A percentile compares a stretch with the other conserved stretches of the same genome.
Evolutionary conservation across 2,888 invertebrate genomes (phyloP).

Genomic region (Drosophila maculinotata): DNA sequence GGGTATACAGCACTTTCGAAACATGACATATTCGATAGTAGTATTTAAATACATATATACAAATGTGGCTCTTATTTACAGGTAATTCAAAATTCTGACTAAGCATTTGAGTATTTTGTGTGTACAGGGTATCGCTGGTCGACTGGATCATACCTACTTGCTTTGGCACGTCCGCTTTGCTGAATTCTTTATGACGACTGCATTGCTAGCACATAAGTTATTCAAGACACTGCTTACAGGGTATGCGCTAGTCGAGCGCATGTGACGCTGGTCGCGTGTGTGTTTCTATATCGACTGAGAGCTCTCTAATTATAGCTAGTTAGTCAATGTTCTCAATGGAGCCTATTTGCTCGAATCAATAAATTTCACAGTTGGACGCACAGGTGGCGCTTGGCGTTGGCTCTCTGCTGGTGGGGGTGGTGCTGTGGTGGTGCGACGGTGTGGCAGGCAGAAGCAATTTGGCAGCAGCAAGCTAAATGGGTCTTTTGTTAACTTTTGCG

Average conservation of each 20-base stretch:
- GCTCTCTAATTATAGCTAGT: slow-evolving; percentile 64
- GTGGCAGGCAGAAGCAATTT: slow-evolving; percentile 45
- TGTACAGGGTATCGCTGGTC: not conserved
- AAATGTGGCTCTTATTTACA: too few species aligned
- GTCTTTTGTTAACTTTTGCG: slow-evolving; percentile 50
- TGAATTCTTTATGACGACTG: not conserved
- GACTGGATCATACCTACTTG: not conserved
- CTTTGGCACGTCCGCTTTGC: not conserved
- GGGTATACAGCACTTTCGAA: too few species aligned
- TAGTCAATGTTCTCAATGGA: slow-evolving; percentile 35
- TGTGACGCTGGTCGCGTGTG: not conserved
- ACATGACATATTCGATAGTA: too few species aligned
- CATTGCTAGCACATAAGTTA: not conserved
- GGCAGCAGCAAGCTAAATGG: slow-evolving; percentile 51
- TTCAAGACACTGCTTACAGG: not conserved
- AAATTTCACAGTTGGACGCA: slow-evolving; percentile 75
- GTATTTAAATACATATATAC: too few species aligned
- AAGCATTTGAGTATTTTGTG: too few species aligned
- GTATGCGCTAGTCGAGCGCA: slow-evolving; percentile 11
- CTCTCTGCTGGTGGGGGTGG: not conserved
- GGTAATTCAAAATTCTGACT: too few species aligned
- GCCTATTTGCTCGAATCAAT: slow-evolving; percentile 77
- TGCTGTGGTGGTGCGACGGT: not conserved
- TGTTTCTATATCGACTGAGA: slow-evolving; percentile 13
- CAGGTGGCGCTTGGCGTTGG: slow-evolving; percentile 61